Evolutionary conservation across 2,888 invertebrate species (phyloP), one percentile per base, ranked within the genome.

Genomic region (Apamea anceps): DNA sequence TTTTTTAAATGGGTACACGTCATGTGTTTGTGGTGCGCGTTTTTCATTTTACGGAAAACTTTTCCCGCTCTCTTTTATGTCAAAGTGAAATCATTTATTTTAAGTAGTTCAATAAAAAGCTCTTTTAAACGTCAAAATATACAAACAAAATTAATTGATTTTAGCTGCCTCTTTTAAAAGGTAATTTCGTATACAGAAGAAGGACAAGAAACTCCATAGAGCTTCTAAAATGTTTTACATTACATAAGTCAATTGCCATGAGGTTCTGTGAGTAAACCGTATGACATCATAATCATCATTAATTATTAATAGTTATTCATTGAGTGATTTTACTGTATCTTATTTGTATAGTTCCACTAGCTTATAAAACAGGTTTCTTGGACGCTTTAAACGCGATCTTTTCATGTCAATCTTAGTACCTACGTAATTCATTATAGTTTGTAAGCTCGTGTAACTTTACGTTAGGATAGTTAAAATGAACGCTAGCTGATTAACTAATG

Each of bases 361-460:
- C 12, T n/a, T 3, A 21, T 0, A 54, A 65, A 82, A 82, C 82
- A 1, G 37, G 78, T 77, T 82, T 62, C 13, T 45, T 48, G 42
- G 68, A 42, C 37, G 51, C 18, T 77, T 37, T 54, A n/a, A 51
- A 45, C 18, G 8, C 10, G 18, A n/a, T 60, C 18, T 75, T 68
- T 67, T 45, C 8, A n/a, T 10, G 45, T 71, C 25, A 13, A n/a
- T 77, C 42, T 63, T 60, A 37, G 32, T 32, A 32, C 32, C 62
- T 28, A 57, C n/a, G 25, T 66, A 57, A 63, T 68, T 7, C 65
- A 75, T 65, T 62, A 15, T 51, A 28, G 63, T 15, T 32, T 21
- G 25, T 18, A 10, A 21, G 32, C 45, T 57, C 4, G 10, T 63
- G 6, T 15, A 28, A 42, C 32, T 28, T 42, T 28, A 68, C 18